Conservation (phyloP, 2,888 invertebrate species). For the Tachina grossa region DNA sequence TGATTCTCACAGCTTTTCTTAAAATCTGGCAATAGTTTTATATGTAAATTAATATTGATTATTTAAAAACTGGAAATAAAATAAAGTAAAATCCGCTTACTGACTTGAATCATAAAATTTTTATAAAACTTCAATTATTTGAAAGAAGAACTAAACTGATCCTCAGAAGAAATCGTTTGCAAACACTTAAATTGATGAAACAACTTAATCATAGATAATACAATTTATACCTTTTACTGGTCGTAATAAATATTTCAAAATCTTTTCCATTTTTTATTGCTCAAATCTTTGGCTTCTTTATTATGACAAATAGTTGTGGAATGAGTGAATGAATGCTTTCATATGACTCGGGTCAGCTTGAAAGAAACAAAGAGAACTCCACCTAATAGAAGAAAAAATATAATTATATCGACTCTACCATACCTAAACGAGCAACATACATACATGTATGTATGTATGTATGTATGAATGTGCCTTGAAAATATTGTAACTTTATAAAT, state of each 20-base stretch:
- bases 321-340: slow-evolving; percentile 53
- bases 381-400: slow-evolving; percentile 50
- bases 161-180: neutral
- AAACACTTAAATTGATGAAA: slow-evolving; percentile 19
- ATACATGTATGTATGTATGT: neutral
- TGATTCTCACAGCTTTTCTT: neutral
- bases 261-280: slow-evolving; percentile 45
- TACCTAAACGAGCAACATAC: neutral
- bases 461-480: slow-evolving; percentile 21
- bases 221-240: slow-evolving; percentile 33
- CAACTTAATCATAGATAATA: slow-evolving; percentile 42
- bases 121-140: neutral
- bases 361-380: slow-evolving; percentile 66
- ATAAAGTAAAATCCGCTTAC: slow-evolving; percentile 10
- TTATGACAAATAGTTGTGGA: slow-evolving; percentile 68
- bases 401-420: slow-evolving; percentile 61
- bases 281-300: slow-evolving; percentile 54
- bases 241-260: slow-evolving; percentile 59
- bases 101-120: neutral
- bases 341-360: slow-evolving; percentile 43
- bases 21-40: neutral
- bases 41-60: neutral
- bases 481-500: slow-evolving; percentile 61
- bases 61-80: neutral
- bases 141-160: neutral